Conservation (phyloP, 2,113 vertebrate species). For the Orycteropus afer region DNA sequence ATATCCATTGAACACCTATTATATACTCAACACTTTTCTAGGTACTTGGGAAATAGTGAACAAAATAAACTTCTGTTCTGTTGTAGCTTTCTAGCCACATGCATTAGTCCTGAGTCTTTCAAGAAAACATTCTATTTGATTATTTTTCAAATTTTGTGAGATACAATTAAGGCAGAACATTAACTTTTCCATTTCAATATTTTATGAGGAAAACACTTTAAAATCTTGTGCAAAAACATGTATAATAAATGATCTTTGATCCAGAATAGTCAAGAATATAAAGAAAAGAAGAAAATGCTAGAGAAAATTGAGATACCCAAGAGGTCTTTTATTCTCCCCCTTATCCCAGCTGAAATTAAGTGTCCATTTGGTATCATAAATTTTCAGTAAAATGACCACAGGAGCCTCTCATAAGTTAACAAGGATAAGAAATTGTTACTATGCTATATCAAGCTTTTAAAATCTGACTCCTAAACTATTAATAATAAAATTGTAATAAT, state of each 20-base stretch:
- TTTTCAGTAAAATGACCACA: neutral
- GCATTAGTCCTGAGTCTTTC: neutral
- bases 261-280: neutral
- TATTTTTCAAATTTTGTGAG: slow-evolving; percentile 27
- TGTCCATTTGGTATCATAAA: slow-evolving; percentile 17
- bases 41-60: neutral
- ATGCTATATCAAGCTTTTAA: neutral
- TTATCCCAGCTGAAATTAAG: neutral
- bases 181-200: slow-evolving; percentile 43
- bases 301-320: neutral
- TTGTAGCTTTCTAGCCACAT: neutral
- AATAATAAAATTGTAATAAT: slow-evolving; percentile 18
- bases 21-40: neutral
- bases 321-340: neutral
- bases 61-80: neutral
- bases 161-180: slow-evolving; percentile 20
- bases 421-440: slow-evolving; percentile 23
- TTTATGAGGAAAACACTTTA: slow-evolving; percentile 25
- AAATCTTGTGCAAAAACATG: neutral
- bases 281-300: slow-evolving; percentile 19
- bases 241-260: slow-evolving; percentile 47
- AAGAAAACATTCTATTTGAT: slow-evolving; percentile 20
- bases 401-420: neutral
- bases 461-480: neutral
- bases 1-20: neutral